These are phyloP conservation scores for Heliconius cydno DNA, from an alignment of 2,888 invertebrate species.

Conservation along the genomic window DNA sequence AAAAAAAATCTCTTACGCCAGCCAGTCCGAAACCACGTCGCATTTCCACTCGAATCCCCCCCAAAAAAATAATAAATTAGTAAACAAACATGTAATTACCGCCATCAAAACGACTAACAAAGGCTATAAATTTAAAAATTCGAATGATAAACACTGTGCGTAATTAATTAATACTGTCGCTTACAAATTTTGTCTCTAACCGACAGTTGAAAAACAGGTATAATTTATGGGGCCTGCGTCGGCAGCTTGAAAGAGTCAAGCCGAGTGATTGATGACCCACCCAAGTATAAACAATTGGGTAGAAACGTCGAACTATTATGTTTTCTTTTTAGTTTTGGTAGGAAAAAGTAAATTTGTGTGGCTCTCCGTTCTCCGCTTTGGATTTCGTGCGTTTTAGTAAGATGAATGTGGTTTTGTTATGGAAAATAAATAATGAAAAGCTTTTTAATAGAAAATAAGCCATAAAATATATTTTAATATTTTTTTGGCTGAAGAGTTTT, in stretches of 20 bases:
- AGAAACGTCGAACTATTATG: conserved; percentile 76
- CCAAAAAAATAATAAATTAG: not conserved
- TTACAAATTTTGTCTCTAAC: conserved; percentile 76
- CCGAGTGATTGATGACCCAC: conserved; percentile 79
- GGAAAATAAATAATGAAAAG: too few relatives aligned
- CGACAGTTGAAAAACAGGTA: conserved; percentile 72
- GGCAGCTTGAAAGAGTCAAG: conserved; percentile 83
- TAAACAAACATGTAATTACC: conserved; percentile 7
- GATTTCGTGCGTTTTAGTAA: not conserved
- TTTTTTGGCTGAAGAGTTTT: not conserved
- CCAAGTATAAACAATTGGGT: conserved; percentile 73
- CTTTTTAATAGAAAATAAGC: too few relatives aligned
- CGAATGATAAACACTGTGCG: conserved; percentile 56
- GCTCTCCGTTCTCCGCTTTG: not conserved
- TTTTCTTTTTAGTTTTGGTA: conserved; percentile 57
- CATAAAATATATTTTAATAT: too few relatives aligned
- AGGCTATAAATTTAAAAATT: conserved; percentile 26
- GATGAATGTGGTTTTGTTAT: too few relatives aligned
- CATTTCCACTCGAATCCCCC: not conserved
- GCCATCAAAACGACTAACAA: conserved; percentile 16
- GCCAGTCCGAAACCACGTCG: not conserved
- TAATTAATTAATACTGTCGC: conserved; percentile 77
- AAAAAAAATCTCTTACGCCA: not conserved
- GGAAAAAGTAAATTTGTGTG: not conserved
- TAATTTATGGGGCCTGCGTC: conserved; percentile 76